Evolutionary conservation across 2,888 invertebrate genomes (phyloP).

Genomic region (Drosophila hamatofila): DNA sequence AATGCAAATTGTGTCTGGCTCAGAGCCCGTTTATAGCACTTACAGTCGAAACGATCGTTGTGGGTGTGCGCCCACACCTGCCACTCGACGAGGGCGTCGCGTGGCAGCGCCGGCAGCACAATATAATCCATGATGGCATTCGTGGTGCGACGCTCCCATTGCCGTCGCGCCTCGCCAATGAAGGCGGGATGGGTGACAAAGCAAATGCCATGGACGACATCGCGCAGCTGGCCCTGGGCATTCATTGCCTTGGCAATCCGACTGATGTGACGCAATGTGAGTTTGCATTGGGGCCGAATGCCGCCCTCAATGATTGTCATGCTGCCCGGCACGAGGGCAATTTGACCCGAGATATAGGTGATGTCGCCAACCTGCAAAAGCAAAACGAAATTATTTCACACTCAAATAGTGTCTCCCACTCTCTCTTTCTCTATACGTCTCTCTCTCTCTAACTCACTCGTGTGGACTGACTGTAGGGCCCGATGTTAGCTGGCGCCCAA

Average conservation of each 20-base stretch:
- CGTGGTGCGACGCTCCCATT: constrained; percentile 93
- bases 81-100: constrained; percentile 94
- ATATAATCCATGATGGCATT: constrained; percentile 95
- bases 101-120: constrained; percentile 92
- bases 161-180: constrained; percentile 91
- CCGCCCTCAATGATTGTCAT: constrained; percentile 92
- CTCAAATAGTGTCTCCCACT: neutral
- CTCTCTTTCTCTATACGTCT: neutral
- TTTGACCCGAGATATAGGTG: constrained; percentile 96
- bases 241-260: constrained; percentile 93
- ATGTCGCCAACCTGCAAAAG: constrained; percentile 90
- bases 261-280: constrained; percentile 93
- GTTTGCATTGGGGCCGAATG: constrained; percentile 91
- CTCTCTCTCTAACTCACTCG: constrained; percentile 86
- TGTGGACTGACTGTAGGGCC: constrained; percentile 97
- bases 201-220: constrained; percentile 95
- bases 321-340: constrained; percentile 94
- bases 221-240: constrained; percentile 90
- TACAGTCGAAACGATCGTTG: constrained; percentile 95
- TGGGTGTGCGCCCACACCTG: constrained; percentile 96
- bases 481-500: constrained; percentile 99
- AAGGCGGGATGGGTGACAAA: constrained; percentile 91
- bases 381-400: neutral
- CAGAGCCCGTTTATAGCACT: constrained; percentile 69
- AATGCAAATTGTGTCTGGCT: neutral